These are phyloP conservation scores for Zygothrica quintamaculata DNA, from an alignment of 2,888 invertebrate genomes.

Conservation along the genomic window DNA sequence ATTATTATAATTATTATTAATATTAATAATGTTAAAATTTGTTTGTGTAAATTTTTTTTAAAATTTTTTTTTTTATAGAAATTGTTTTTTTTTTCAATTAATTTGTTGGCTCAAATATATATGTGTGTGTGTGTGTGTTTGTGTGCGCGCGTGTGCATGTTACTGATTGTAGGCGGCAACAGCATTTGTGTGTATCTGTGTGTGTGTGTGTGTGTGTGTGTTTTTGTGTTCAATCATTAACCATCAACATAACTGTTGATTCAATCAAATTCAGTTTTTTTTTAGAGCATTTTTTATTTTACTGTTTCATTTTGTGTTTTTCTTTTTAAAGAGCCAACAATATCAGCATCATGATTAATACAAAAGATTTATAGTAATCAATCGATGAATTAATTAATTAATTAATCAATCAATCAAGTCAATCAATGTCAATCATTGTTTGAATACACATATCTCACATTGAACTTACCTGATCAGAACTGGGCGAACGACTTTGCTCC, in stretches of 20 bases:
- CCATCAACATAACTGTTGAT: constrained; percentile 17
- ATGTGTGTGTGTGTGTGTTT: constrained; percentile 33
- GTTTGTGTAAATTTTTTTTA: no score
- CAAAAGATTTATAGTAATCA: no score
- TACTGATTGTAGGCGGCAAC: constrained; percentile 54
- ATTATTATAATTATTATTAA: no score
- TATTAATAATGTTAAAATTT: no score
- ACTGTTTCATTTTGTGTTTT: constrained; percentile 2
- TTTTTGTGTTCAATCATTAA: constrained; percentile 46
- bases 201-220: constrained; percentile 31
- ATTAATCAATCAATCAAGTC: constrained; percentile 28
- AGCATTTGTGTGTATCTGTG: constrained; percentile 39
- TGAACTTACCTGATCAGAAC: constrained; percentile 93
- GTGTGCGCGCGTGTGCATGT: constrained; percentile 35
- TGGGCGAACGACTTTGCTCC: constrained; percentile 91
- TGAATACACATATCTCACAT: constrained; percentile 33
- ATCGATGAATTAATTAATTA: not conserved
- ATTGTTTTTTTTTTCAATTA: no score
- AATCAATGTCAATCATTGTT: constrained; percentile 24
- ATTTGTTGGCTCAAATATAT: constrained; percentile 15
- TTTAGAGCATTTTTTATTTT: constrained; percentile 15
- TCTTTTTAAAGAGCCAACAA: constrained; percentile 42
- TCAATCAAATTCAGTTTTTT: constrained; percentile 36
- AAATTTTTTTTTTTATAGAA: no score
- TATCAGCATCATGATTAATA: no score